Evolutionary conservation across 2,113 vertebrate species (phyloP).

Genomic region (Danionella cerebrum): DNA sequence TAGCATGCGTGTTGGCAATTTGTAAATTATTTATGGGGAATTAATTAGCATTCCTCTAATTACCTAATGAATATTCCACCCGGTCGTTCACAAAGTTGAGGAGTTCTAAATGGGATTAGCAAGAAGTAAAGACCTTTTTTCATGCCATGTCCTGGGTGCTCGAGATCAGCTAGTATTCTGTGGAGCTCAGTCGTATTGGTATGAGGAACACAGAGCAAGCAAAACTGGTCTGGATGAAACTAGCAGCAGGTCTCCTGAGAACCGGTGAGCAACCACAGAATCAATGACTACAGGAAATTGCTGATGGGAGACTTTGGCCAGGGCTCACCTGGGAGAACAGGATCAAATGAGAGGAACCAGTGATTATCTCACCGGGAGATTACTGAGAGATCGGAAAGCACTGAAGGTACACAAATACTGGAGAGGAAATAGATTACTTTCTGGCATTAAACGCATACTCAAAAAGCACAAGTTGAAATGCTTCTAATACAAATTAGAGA

Average conservation of each 20-base stretch:
- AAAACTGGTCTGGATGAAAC: conserved; percentile 3
- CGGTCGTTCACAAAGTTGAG: neutral
- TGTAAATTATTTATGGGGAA: conserved; percentile 34
- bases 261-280: conserved; percentile 3
- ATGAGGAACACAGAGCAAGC: neutral
- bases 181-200: neutral
- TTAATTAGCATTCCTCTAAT: conserved; percentile 33
- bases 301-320: conserved; percentile 14
- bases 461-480: too few relatives aligned
- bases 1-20: conserved; percentile 21
- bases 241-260: conserved; percentile 1
- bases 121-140: conserved; percentile 9
- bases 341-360: neutral
- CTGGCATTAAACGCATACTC: too few relatives aligned
- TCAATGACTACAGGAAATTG: conserved; percentile 24
- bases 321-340: neutral
- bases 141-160: neutral
- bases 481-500: too few relatives aligned
- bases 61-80: conserved; percentile 31
- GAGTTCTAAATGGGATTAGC: conserved; percentile 21
- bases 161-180: neutral
- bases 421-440: neutral
- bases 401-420: neutral
- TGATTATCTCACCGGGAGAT: conserved; percentile 1
- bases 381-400: neutral